Base-by-base conservation (phyloP, 1,140 invertebrate species). In the Caenorhabditis brenneri region DNA sequence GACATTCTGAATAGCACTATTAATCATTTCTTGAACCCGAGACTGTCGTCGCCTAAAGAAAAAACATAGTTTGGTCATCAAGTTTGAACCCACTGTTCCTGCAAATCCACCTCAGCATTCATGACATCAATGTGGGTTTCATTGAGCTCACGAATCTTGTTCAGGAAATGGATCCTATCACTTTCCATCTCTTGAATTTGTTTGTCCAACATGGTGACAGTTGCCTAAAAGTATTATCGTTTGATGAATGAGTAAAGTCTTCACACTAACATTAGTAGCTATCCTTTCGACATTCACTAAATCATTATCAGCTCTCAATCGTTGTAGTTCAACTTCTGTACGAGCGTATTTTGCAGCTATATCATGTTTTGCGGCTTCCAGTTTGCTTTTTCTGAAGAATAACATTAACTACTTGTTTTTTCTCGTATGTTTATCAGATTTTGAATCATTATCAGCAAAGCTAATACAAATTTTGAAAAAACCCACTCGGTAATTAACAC, bases 71-170 rank as follows among this genome's bases (percentile, higher is more conserved):
- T 19, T 42, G 12, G 5, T 42, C 12, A 42, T 12, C 31, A 19
- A 46, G 9, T 48, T n/a, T n/a, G 3, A 27, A 79, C 81, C n/a
- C 15, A 82, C 81, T 19, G 16, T 22, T 42, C 48, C 36, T 82
- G 33, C 22, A n/a, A 12, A 1, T 16, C 82, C 3, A 83, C 42
- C 27, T 83, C 82, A 0, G 29, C 48, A 33, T 83, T 79, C 49
- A 83, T 19, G 1, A 79, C 24, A 29, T 51, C 65, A n/a, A 65
- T 48, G 33, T n/a, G 6, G 60, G 83, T 24, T 36, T 79, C 82
- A 9, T 83, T 78, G 4, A 83, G 49, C n/a, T 83, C 69, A 31
- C 82, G 42, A 22, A 83, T 58, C 55, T 78, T 83, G 24, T 83
- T 83, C 19, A 79, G 10, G 15, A 83, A 79, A 46, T 55, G 48